Conservation (phyloP, 2,113 vertebrate genomes). For the Ancistrus triradiatus region DNA sequence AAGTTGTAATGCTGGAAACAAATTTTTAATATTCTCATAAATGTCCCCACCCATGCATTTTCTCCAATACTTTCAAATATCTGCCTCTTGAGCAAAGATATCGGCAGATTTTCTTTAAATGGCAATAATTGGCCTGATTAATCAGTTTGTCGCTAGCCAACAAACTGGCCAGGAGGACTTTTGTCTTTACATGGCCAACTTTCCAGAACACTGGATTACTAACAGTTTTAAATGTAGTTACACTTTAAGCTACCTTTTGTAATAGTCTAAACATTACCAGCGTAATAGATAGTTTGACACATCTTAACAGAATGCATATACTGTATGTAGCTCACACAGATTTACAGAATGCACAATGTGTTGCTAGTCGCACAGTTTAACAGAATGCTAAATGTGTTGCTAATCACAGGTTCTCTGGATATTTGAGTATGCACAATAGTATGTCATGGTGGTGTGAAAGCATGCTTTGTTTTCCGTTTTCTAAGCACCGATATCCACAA, state of each 20-base stretch:
- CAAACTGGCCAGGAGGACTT: too few relatives aligned
- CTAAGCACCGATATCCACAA: conserved; percentile 25
- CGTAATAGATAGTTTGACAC: conserved; percentile 7
- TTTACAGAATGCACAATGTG: too few relatives aligned
- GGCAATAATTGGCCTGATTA: too few relatives aligned
- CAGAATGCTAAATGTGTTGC: conserved; percentile 30
- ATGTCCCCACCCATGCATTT: too few relatives aligned
- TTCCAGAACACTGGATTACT: neutral
- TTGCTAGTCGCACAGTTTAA: conserved; percentile 33
- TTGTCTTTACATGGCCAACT: too few relatives aligned
- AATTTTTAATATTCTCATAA: too few relatives aligned
- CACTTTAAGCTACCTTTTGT: neutral
- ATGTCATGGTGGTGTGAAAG: conserved; percentile 36
- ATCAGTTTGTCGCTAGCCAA: too few relatives aligned
- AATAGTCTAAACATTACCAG: conserved; percentile 34
- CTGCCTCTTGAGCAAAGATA: too few relatives aligned
- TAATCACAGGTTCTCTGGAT: conserved; percentile 33
- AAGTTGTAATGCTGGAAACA: too few relatives aligned
- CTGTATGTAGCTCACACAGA: too few relatives aligned
- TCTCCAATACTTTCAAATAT: too few relatives aligned
- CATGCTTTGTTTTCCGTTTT: conserved; percentile 31
- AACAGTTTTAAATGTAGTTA: conserved; percentile 1
- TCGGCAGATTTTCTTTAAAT: too few relatives aligned
- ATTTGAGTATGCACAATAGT: conserved; percentile 22
- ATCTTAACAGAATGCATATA: conserved; percentile 28